Evolutionary conservation across 2,797 vertebrate genomes (phyloP), one percentile per base, ranked within the genome.

Genomic region (Protosalanx chinensis): DNA sequence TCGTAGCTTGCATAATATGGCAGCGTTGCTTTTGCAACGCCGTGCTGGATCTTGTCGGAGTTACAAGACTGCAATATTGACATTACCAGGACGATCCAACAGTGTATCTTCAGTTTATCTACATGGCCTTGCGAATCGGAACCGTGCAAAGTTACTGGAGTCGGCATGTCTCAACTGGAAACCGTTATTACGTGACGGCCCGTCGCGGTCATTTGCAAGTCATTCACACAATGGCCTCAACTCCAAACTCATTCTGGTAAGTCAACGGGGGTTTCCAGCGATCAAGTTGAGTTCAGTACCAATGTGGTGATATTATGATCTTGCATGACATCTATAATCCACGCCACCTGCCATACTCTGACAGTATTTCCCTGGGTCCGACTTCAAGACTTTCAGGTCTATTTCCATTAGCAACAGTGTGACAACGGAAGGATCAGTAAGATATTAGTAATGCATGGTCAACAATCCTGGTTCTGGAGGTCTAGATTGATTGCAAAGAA

Each of bases 211-310:
- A 12, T 23, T 73, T 6, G 16, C 71, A 20, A 72, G 64, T 37
- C 81, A 78, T 53, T 77, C 79, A 27, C 71, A 73, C n/a, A 76
- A 62, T 64, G 72, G 61, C 5, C 33, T 78, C 2, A 70, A 59
- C 7, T 62, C 78, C n/a, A 74, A 76, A 72, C 10, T 89, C 59
- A 75, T 90, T 20, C 79, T 91, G 89, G 92, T 93, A 76, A 79
- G 80, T 35, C 59, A 20, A 23, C 53, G n/a, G 27, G 13, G 35
- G 2, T 18, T 30, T 16, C 16, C 41, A 12, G 23, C 13, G 56
- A 16, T 3, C 27, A 58, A 32, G 4, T 18, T 33, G 32, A 18
- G 10, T 59, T 13, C 8, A 6, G 32, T 70, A 23, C 35, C 23
- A 12, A 16, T 56, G 7, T n/a, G 18, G 15, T 3, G 51, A 56